Percentiles rank a stretch among this genome's conserved stretches.
Conservation (phyloP, 2,113 vertebrate species). For the Gopherus flavomarginatus region DNA sequence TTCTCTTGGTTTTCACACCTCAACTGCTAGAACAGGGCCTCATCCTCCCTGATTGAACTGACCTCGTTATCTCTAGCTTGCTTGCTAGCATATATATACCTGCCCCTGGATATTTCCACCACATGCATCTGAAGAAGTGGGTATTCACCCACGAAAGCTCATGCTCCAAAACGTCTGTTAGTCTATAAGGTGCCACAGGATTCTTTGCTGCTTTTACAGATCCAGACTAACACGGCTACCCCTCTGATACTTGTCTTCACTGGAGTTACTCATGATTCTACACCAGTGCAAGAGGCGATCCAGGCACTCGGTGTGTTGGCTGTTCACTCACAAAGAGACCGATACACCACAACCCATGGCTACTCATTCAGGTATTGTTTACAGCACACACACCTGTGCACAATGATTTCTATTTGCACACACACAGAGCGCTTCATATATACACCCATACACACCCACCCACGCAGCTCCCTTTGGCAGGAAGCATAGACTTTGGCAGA, state of each 20-base stretch:
- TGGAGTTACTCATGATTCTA: not conserved
- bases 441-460: not conserved
- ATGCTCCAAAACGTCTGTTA: too few relatives aligned
- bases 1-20: too few relatives aligned
- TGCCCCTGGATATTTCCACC: too few relatives aligned
- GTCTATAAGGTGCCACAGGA: too few relatives aligned
- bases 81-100: too few relatives aligned
- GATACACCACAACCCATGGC: not conserved
- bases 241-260: not conserved
- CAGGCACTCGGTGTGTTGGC: not conserved
- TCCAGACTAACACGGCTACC: too few relatives aligned
- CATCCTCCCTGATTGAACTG: too few relatives aligned
- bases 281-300: not conserved
- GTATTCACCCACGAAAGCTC: too few relatives aligned
- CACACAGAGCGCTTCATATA: not conserved
- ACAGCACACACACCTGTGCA: not conserved
- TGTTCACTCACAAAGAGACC: not conserved
- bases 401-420: not conserved
- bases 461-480: not conserved
- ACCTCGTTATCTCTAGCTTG: too few relatives aligned
- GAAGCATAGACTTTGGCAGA: not conserved
- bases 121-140: too few relatives aligned
- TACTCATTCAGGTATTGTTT: not conserved
- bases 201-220: too few relatives aligned
- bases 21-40: too few relatives aligned